phyloP scores from a whole-genome alignment of 2,888 invertebrate species.

The Crematogaster levior region DNA sequence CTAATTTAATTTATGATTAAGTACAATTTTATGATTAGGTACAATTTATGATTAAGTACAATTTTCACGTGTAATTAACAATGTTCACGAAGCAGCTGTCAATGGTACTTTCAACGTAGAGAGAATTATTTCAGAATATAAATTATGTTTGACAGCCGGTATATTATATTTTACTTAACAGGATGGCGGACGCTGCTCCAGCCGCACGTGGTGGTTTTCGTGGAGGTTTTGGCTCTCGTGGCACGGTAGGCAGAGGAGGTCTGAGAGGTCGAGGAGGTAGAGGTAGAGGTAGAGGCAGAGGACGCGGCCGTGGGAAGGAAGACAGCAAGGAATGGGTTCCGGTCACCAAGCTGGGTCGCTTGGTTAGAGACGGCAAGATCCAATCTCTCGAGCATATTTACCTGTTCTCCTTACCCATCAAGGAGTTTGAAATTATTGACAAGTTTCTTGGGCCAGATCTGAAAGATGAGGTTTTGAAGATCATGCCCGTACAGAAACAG shows the following conservation, averaged over 20 bases:
- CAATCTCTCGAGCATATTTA: conserved; percentile 98
- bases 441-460: conserved; percentile 96
- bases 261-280: conserved; percentile 90
- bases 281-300: conserved; percentile 93
- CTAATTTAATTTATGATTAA: too few relatives aligned
- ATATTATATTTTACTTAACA: conserved; percentile 76
- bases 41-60: background rate
- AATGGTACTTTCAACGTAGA: background rate
- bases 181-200: conserved; percentile 99
- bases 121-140: background rate
- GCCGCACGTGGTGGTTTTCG: conserved; percentile 97
- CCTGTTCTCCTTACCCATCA: conserved; percentile 98
- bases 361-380: conserved; percentile 98
- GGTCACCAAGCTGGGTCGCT: conserved; percentile 98
- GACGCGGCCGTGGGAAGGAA: conserved; percentile 96
- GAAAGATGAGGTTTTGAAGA: conserved; percentile 99
- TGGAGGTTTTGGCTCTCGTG: conserved; percentile 93
- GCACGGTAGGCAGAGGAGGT: conserved; percentile 89
- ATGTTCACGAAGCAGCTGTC: background rate
- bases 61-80: background rate
- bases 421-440: conserved; percentile 99
- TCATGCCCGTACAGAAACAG: conserved; percentile 99
- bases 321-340: conserved; percentile 99
- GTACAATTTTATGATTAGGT: too few relatives aligned
- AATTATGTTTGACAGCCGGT: background rate